Base-by-base conservation (phyloP, 2,797 vertebrate species). In the Crocodylus rhombifer region DNA sequence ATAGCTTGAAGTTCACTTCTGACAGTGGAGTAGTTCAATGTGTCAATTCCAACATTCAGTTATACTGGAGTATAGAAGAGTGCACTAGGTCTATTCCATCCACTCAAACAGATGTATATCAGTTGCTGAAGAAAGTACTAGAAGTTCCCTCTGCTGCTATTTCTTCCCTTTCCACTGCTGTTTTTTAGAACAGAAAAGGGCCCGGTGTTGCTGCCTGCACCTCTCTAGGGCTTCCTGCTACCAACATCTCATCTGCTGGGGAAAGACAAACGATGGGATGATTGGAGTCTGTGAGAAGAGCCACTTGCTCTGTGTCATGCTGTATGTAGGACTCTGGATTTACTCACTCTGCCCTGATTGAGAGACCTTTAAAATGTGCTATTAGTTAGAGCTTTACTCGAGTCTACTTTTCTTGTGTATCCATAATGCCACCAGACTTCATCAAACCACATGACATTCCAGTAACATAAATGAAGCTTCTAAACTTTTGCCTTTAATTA, bases 61-160 rank as follows among this genome's bases (percentile, higher is more conserved):
- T 15, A 21, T 80, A 10, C 21, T 57, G 15, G 4, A 15, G 20
- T 16, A 16, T 21, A 85, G 20, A 17, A 3, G 63, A 82, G 82
- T 6, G 1, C 3, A n/a, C 1, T 1, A 14, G 5, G 14, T 73
- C 55, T 78, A 8, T 86, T 5, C 7, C 18, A 12, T 67, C 80
- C 9, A 21, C 12, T 61, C 20, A 25, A 0, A 0, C 0, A 1
- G 57, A 8, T 55, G 26, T 55, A 51, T 21, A 7, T 26, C 61
- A n/a, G 33, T 20, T 6, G 5, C 33, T 18, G 11, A 2, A 3
- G 15, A 36, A 73, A 9, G 14, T 3, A 30, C 67, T 64, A 14
- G 14, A 14, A 16, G 21, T 21, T 60, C 57, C 30, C 23, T 77
- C 21, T 36, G 14, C 15, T 36, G 14, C 15, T 36, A 17, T 3